Base-by-base conservation (phyloP, 2,113 vertebrate genomes). In the Muntiacus muntjak region DNA sequence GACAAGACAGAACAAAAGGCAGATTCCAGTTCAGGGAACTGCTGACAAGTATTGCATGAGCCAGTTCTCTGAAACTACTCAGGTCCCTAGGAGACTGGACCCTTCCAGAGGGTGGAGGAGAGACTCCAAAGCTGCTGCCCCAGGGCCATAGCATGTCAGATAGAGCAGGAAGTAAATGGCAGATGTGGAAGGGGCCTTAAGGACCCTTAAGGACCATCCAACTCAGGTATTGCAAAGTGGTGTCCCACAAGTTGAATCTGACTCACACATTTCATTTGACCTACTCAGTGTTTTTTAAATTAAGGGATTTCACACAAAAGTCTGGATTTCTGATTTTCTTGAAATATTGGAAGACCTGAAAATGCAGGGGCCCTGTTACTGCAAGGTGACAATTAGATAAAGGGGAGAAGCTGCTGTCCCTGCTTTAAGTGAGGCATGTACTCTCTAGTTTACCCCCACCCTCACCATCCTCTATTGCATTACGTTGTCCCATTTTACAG, bases 271-370 rank as follows among this genome's bases (percentile, higher is more conserved):
- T 94, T 94, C 45, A 78, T 87, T 94, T 94, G 86, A 19, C 36
- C 33, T 88, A 64, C 6, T 92, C 47, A 74, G 36, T 87, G 26
- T 67, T 94, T 94, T 84, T 67, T 62, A 62, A 96, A 79, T 45
- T 93, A 79, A 78, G 57, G 3, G 36, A 76, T 81, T 96, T 58
- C 79, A 90, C 13, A 33, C 84, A 81, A 74, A 95, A 88, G 33
- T 79, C 47, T 93, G 6, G 50, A 93, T 95, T 95, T 93, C 86
- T 95, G 36, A 76, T 94, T 93, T 86, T 94, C 55, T 93, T 82
- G 54, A 94, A 97, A 84, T 90, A 90, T 30, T 83, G 6, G 62
- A 94, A 97, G 85, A 90, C 71, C 45, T 88, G 55, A 92, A 79
- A 83, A 52, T 54, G 84, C 30, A 87, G 71, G 28, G n/a, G 45